phyloP scores from a whole-genome alignment of 2,888 invertebrate genomes.

The Phymatocera aterrima region DNA sequence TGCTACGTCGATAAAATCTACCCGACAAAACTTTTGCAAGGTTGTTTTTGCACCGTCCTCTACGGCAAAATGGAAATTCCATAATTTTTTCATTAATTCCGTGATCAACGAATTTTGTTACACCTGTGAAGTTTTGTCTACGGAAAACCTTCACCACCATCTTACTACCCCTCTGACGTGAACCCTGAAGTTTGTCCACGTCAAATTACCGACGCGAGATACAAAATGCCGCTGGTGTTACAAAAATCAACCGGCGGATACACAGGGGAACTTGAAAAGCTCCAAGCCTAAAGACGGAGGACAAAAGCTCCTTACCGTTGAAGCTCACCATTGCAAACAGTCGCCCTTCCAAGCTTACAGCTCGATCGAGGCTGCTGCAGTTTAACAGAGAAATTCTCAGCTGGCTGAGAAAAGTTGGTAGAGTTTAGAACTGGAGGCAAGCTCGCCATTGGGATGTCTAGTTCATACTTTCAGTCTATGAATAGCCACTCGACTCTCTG shows the following conservation, averaged over 20 bases:
- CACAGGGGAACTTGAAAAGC: conserved; percentile 22
- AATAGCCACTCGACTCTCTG: not conserved
- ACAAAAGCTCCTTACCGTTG: conserved; percentile 34
- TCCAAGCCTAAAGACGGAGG: conserved; percentile 12
- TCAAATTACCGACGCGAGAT: not conserved
- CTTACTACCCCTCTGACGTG: not conserved
- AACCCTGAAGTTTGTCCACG: not conserved
- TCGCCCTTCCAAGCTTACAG: conserved; percentile 18
- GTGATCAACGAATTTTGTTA: not conserved
- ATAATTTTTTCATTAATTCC: not conserved
- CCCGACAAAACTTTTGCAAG: not conserved
- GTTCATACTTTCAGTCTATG: not conserved
- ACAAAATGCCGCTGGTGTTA: not conserved
- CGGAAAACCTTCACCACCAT: not conserved
- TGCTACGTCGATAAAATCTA: not conserved
- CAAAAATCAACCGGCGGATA: not conserved
- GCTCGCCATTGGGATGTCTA: not conserved
- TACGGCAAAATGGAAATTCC: too few relatives aligned
- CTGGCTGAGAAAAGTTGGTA: not conserved
- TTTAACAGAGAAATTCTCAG: conserved; percentile 24
- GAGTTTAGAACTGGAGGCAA: conserved; percentile 28
- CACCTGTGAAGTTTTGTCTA: not conserved
- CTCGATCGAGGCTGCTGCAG: conserved; percentile 18
- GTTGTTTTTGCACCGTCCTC: not conserved
- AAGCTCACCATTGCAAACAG: conserved; percentile 43